phyloP scores from a whole-genome alignment of 2,888 invertebrate species.

The Agrochola circellaris region DNA sequence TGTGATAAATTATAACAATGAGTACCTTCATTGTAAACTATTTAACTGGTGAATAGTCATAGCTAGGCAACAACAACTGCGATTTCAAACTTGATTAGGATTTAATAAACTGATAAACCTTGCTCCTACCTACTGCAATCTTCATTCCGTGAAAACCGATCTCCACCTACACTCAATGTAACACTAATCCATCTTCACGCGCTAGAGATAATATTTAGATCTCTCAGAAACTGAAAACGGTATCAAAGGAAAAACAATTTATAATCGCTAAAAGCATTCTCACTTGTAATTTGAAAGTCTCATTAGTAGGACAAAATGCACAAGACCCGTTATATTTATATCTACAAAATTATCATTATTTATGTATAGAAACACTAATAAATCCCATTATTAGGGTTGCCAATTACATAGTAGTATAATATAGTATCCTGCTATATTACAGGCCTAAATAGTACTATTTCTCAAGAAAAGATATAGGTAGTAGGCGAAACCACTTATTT shows the following conservation, averaged over 20 bases:
- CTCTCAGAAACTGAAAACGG: constrained; percentile 25
- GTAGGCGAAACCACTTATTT: no score
- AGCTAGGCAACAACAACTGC: neutral
- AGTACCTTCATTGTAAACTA: neutral
- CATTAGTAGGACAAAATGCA: constrained; percentile 10
- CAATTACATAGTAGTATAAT: no score
- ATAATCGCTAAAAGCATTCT: constrained; percentile 15
- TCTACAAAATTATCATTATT: constrained; percentile 3
- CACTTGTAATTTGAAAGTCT: constrained; percentile 15
- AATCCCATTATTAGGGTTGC: no score
- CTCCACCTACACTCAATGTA: constrained; percentile 42
- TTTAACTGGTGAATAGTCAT: no score
- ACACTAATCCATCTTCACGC: constrained; percentile 32
- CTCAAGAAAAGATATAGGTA: no score
- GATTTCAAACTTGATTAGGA: constrained; percentile 31
- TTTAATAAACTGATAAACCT: neutral
- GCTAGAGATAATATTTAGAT: constrained; percentile 55
- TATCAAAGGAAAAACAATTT: constrained; percentile 32
- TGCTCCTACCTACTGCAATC: constrained; percentile 10
- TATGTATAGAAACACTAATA: neutral
- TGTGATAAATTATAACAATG: neutral
- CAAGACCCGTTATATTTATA: neutral
- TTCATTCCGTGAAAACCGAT: constrained; percentile 37
- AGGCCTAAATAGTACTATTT: no score
- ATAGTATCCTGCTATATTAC: no score